phyloP scores from a whole-genome alignment of 2,888 invertebrate genomes.

The Bellardia pandia region DNA sequence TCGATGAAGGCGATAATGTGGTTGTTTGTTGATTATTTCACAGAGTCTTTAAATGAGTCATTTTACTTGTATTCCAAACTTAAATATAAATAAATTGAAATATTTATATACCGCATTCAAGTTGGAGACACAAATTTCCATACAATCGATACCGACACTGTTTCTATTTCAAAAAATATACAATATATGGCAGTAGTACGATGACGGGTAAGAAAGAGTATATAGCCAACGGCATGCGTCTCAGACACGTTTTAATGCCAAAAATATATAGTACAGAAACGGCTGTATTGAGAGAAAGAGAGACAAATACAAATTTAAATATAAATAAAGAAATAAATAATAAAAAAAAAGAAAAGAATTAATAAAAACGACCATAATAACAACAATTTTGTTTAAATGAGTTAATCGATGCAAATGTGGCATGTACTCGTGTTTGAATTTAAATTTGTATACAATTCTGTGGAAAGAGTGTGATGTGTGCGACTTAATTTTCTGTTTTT shows the following conservation, averaged over 20 bases:
- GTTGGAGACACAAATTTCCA: background rate
- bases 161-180: background rate
- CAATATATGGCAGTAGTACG: slow-evolving; percentile 30
- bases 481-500: background rate
- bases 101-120: background rate
- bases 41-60: slow-evolving; percentile 61
- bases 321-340: slow-evolving; percentile 21
- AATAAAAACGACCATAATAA: slow-evolving; percentile 34
- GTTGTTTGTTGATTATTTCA: slow-evolving; percentile 23
- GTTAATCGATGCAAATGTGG: slow-evolving; percentile 67
- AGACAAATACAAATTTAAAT: slow-evolving; percentile 1
- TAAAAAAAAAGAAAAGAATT: slow-evolving; percentile 8
- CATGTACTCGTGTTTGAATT: slow-evolving; percentile 16
- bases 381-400: slow-evolving; percentile 40
- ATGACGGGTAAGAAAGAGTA: background rate
- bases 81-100: slow-evolving; percentile 23
- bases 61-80: slow-evolving; percentile 53
- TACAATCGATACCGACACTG: background rate
- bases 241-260: slow-evolving; percentile 70
- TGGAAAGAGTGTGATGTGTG: background rate
- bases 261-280: slow-evolving; percentile 39
- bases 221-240: slow-evolving; percentile 59
- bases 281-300: slow-evolving; percentile 23
- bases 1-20: slow-evolving; percentile 10
- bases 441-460: background rate